Evolutionary conservation across 2,888 invertebrate species (phyloP).

Genomic region (Pterostichus niger): DNA sequence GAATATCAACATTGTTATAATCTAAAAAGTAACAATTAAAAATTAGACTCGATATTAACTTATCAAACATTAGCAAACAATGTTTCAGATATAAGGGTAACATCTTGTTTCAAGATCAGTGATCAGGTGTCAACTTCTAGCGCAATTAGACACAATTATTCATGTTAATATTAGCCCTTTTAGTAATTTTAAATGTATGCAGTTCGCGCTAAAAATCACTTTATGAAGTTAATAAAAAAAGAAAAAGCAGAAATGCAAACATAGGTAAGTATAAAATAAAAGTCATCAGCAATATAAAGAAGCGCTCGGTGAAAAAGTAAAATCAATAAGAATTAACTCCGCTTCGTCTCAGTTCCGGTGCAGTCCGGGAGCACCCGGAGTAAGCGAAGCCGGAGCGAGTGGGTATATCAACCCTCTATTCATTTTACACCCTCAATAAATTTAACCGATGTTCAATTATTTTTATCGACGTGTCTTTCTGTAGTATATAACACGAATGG

Average conservation of each 20-base stretch:
- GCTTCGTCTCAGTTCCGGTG: not conserved
- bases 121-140: no score
- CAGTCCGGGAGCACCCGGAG: not conserved
- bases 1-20: no score
- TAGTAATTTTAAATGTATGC: no score
- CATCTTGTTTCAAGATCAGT: no score
- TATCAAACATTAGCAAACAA: no score
- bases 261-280: conserved; percentile 1
- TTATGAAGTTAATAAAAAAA: not conserved
- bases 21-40: no score
- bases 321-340: conserved; percentile 49
- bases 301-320: conserved; percentile 20
- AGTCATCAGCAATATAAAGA: conserved; percentile 17
- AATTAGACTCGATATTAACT: no score
- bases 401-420: conserved; percentile 51
- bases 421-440: conserved; percentile 52
- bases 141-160: no score
- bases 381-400: not conserved
- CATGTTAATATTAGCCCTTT: no score
- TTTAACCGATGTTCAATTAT: conserved; percentile 55
- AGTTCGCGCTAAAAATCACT: not conserved
- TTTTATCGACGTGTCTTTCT: conserved; percentile 51
- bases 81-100: no score
- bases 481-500: conserved; percentile 57
- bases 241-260: not conserved